Evolutionary conservation across 1,140 invertebrate species (phyloP).

Genomic region (Mycetomoellerius zeteki): DNA sequence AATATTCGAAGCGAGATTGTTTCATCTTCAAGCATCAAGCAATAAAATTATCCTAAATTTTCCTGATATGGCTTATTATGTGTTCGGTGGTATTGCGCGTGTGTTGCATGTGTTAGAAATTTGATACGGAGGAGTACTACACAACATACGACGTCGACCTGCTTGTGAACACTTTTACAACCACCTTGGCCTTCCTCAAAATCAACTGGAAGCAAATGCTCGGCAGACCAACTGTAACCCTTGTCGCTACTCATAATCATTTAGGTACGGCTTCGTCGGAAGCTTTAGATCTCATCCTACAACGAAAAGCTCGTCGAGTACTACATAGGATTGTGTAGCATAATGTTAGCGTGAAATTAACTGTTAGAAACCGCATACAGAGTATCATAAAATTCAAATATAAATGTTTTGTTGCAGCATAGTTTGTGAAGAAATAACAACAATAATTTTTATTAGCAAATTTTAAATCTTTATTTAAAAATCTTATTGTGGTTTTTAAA

Average conservation of each 20-base stretch:
- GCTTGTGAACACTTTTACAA: constrained; percentile 95
- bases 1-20: constrained; percentile 40
- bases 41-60: constrained; percentile 50
- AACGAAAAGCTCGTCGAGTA: constrained; percentile 34
- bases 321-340: constrained; percentile 9
- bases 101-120: constrained; percentile 91
- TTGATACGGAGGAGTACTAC: constrained; percentile 97
- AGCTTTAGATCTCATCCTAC: constrained; percentile 66
- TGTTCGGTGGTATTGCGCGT: constrained; percentile 82
- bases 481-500: not conserved
- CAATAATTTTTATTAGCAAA: not conserved
- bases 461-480: constrained; percentile 11
- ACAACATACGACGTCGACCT: constrained; percentile 96
- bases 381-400: not conserved
- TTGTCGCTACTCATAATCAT: constrained; percentile 93
- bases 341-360: constrained; percentile 14
- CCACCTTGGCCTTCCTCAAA: constrained; percentile 96
- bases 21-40: constrained; percentile 24
- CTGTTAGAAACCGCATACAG: constrained; percentile 30
- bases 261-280: constrained; percentile 89
- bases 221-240: constrained; percentile 95
- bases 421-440: not conserved
- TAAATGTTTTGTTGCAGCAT: constrained; percentile 5
- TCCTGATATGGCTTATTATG: constrained; percentile 63
- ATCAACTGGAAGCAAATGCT: constrained; percentile 97